Conservation (phyloP, 2,797 vertebrate genomes). For the Danionella dracula region DNA sequence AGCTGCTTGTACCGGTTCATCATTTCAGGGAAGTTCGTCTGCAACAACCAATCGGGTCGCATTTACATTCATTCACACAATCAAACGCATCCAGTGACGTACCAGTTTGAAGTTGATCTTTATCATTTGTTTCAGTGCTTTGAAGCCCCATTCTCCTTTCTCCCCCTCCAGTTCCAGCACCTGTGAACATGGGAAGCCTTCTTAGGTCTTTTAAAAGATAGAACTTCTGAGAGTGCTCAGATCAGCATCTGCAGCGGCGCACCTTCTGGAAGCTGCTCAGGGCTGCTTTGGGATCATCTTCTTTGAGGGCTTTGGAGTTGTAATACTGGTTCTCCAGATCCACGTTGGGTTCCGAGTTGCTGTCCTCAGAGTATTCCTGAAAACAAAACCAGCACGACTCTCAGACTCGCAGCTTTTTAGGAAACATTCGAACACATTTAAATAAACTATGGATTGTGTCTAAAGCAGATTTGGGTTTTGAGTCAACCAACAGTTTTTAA, state of each 20-base stretch:
- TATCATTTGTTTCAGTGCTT: slow-evolving; percentile 99
- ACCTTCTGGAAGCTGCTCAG: slow-evolving; percentile 92
- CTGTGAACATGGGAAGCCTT: slow-evolving; percentile 54
- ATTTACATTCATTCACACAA: too few relatives aligned
- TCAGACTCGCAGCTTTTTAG: too few relatives aligned
- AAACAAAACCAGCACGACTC: background rate
- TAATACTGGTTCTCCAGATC: slow-evolving; percentile 94
- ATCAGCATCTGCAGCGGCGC: background rate
- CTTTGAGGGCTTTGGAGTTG: slow-evolving; percentile 91
- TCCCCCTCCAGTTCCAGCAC: slow-evolving; percentile 98
- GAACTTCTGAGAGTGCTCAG: background rate
- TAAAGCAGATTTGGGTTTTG: too few relatives aligned
- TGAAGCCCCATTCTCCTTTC: slow-evolving; percentile 99
- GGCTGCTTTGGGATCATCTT: slow-evolving; percentile 88
- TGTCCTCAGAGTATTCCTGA: slow-evolving; percentile 90
- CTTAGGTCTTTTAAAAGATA: background rate
- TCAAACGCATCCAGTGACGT: too few relatives aligned
- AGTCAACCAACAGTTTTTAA: too few relatives aligned
- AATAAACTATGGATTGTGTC: too few relatives aligned
- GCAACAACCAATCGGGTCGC: too few relatives aligned
- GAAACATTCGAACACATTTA: too few relatives aligned
- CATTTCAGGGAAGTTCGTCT: slow-evolving; percentile 99
- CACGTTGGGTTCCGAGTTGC: slow-evolving; percentile 89
- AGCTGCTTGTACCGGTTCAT: slow-evolving; percentile 99
- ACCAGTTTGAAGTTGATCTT: slow-evolving; percentile 99